A percentile compares a stretch with the other conserved stretches of the same genome.
Conservation (phyloP, 2,888 invertebrate species). For the Drosophila anomelani region DNA sequence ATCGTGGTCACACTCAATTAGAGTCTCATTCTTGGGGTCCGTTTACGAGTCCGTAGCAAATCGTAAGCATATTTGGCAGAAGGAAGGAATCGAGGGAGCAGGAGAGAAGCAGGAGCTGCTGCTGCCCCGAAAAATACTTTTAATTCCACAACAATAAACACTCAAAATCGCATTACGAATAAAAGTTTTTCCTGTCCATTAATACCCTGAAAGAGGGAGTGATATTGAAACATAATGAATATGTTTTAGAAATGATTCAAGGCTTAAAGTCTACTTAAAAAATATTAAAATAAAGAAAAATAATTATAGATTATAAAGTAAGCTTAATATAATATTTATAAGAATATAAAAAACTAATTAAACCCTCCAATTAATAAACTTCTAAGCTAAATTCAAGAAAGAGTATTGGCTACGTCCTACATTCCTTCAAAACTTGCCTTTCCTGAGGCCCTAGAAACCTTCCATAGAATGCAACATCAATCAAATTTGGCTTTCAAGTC, state of each 20-base stretch:
- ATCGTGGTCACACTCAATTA: conserved; percentile 64
- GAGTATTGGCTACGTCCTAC: conserved; percentile 3
- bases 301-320: neutral
- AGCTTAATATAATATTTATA: neutral
- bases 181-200: conserved; percentile 50
- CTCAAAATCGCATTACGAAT: conserved; percentile 76
- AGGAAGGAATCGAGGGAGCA: neutral
- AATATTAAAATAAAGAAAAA: neutral
- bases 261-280: neutral
- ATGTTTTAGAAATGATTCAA: neutral
- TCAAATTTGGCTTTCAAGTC: conserved; percentile 78
- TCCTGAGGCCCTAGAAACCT: conserved; percentile 60
- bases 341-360: neutral
- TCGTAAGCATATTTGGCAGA: conserved; percentile 15
- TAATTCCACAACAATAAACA: conserved; percentile 72
- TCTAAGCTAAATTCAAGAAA: neutral
- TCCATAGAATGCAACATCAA: conserved; percentile 68
- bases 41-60: conserved; percentile 36
- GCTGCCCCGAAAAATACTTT: conserved; percentile 38
- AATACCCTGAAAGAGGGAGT: conserved; percentile 9
- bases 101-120: neutral
- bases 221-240: neutral
- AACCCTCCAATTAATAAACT: neutral
- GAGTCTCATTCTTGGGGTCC: conserved; percentile 63
- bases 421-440: neutral